Evolutionary conservation across 2,888 invertebrate genomes (phyloP).

Genomic region (Hirtodrosophila trivittata): DNA sequence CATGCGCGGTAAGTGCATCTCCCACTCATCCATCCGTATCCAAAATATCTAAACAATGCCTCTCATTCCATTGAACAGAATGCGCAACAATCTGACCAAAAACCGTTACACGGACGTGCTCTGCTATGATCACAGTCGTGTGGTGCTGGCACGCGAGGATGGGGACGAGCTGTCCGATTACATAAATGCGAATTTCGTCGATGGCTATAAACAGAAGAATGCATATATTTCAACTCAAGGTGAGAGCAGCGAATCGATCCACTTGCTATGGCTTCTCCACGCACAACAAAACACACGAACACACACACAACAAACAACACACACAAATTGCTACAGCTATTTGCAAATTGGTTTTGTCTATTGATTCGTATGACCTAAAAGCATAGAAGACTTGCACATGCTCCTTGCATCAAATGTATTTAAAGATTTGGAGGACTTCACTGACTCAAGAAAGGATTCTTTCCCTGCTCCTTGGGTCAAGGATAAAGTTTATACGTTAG

Average conservation of each 20-base stretch:
- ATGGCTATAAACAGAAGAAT: constrained; percentile 98
- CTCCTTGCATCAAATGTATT: too few species aligned
- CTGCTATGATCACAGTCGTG: constrained; percentile 97
- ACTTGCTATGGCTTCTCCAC: constrained; percentile 27
- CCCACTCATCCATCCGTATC: not conserved
- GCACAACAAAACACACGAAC: not conserved
- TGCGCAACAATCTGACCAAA: constrained; percentile 90
- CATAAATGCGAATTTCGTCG: constrained; percentile 98
- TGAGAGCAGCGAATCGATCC: constrained; percentile 76
- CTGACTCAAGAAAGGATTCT: too few species aligned
- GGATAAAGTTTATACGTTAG: too few species aligned
- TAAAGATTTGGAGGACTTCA: too few species aligned
- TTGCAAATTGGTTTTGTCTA: not conserved
- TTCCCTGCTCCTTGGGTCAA: too few species aligned
- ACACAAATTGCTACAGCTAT: not conserved
- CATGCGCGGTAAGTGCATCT: constrained; percentile 88
- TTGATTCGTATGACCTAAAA: too few species aligned
- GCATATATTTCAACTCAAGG: constrained; percentile 99
- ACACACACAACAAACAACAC: not conserved
- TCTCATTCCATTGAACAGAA: constrained; percentile 81
- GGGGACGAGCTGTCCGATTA: constrained; percentile 92
- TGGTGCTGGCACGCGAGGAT: constrained; percentile 90
- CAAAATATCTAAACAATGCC: too few species aligned
- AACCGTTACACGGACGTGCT: constrained; percentile 97
- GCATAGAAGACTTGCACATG: too few species aligned